phyloP scores from a whole-genome alignment of 2,888 invertebrate genomes.

The Sinotaia quadrata region DNA sequence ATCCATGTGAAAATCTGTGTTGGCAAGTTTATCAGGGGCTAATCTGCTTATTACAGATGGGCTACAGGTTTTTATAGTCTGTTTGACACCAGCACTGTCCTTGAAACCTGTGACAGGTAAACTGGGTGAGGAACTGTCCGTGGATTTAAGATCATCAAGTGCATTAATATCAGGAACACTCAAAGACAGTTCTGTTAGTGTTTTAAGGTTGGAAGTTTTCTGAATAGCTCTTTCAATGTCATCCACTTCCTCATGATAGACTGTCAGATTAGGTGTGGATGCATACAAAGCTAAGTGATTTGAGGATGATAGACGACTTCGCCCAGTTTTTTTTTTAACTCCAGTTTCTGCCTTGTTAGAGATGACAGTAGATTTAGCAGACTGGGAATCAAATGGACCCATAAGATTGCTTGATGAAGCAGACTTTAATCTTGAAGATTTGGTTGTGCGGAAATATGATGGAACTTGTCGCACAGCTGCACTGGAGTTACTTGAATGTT shows the following conservation, averaged over 20 bases:
- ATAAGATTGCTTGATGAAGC: constrained; percentile 10
- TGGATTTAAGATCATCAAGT: constrained; percentile 6
- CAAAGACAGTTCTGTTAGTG: constrained; percentile 38
- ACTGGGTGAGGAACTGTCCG: neutral
- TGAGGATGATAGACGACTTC: constrained; percentile 25
- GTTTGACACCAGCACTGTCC: neutral
- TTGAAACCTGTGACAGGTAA: neutral
- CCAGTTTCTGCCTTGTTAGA: constrained; percentile 1
- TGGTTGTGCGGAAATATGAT: constrained; percentile 32
- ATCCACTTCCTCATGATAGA: constrained; percentile 41
- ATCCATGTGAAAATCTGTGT: too few relatives aligned
- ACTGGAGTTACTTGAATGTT: too few relatives aligned
- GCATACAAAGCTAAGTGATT: constrained; percentile 47
- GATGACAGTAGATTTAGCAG: neutral
- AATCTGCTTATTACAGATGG: constrained; percentile 21
- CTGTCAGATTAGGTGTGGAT: constrained; percentile 52
- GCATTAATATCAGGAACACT: constrained; percentile 46
- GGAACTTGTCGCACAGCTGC: constrained; percentile 24
- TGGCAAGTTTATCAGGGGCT: too few relatives aligned
- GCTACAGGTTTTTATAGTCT: constrained; percentile 1
- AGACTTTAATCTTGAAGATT: constrained; percentile 31
- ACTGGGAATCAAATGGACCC: constrained; percentile 4
- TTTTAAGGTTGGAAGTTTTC: constrained; percentile 31
- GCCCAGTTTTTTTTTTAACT: neutral
- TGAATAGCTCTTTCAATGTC: neutral